Base-by-base conservation (phyloP, 1,140 invertebrate genomes). In the Heterodera schachtii region DNA sequence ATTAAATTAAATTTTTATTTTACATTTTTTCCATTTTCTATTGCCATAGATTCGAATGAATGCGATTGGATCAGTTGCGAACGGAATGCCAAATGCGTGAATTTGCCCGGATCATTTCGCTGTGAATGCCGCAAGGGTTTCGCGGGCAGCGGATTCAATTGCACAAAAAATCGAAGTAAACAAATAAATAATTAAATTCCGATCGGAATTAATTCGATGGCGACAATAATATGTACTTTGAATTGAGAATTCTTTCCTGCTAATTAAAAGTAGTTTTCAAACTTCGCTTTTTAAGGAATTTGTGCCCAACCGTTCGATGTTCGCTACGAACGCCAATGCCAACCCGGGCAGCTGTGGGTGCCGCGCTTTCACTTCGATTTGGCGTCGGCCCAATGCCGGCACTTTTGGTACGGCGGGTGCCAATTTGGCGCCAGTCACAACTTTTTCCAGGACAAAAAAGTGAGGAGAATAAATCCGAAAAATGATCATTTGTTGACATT, bases 341-440 rank as follows among this genome's bases (percentile, higher is more conserved):
- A 43, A 47, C 67, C 46, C 43, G 64, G 83, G 60, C 52, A 47
- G 5, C 31, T 21, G 16, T 86, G 82, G 81, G 41, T 75, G 75
- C 31, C 82, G n/a, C 81, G 84, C 16, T 85, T 74, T 44, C 84
- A 84, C 69, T 85, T 66, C 67, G 66, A 81, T 70, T n/a, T 69
- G 60, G 46, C 60, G 8, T 43, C 73, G n/a, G 70, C 73, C 9
- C n/a, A 60, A 31, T 89, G 86, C 60, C 75, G 83, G 44, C 77
- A 78, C 21, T 87, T 87, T 79, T 88, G 86, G 85, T 87, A 87
- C 52, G 86, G 86, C 41, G 84, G 87, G 41, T 87, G 86, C 75
- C 79, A 82, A 52, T 81, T 79, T 46, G 75, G 69, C 11, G 77
- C 83, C 13, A 66, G 60, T 43, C 79, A 82, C 46, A 87, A 87